Conservation (phyloP, 2,113 vertebrate genomes). For the Diadophis punctatus region DNA sequence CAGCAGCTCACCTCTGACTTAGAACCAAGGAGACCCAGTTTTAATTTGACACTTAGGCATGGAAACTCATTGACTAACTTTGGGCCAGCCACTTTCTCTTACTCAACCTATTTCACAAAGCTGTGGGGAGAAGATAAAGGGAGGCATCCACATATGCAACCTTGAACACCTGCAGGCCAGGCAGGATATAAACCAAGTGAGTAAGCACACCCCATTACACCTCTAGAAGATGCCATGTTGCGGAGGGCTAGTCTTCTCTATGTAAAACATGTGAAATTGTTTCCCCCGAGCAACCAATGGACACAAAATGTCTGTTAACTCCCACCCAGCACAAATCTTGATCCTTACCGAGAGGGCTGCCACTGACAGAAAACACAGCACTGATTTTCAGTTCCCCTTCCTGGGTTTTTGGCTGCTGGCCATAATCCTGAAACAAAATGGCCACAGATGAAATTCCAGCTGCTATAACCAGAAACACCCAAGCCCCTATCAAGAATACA, state of each 20-base stretch:
- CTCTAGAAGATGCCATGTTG: neutral
- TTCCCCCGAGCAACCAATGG: neutral
- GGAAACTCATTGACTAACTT: neutral
- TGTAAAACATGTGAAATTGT: neutral
- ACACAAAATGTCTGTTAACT: neutral
- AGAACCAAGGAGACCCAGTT: neutral
- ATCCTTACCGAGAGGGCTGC: conserved; percentile 82
- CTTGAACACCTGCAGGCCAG: neutral
- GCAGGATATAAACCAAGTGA: neutral
- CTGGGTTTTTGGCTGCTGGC: conserved; percentile 81
- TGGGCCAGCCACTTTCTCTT: neutral
- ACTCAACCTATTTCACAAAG: neutral
- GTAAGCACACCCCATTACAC: neutral
- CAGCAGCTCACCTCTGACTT: neutral
- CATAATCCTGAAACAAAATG: conserved; percentile 75
- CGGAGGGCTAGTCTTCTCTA: neutral
- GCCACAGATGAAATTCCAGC: neutral
- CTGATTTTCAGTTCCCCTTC: conserved; percentile 92
- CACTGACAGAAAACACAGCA: conserved; percentile 90
- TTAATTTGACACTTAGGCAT: neutral
- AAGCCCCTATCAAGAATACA: neutral
- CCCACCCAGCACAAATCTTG: too few species aligned
- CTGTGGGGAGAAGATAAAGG: neutral
- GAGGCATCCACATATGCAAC: neutral
- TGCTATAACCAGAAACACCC: neutral